Conservation (phyloP, 1,140 invertebrate genomes). For the Lutraria rhynchaena region DNA sequence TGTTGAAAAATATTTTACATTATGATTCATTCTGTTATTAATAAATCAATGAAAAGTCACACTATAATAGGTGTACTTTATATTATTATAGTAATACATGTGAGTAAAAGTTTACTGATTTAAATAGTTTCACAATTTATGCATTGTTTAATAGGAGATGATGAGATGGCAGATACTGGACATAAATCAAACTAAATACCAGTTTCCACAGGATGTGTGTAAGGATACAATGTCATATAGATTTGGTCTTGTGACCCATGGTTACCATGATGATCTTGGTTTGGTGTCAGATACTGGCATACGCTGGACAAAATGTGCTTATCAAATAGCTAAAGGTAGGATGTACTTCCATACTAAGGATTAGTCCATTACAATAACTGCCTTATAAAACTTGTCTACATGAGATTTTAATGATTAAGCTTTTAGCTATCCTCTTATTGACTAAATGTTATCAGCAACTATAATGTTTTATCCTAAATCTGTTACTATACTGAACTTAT, state of each 20-base stretch:
- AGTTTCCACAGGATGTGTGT: slow-evolving; percentile 3
- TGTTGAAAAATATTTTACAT: background rate
- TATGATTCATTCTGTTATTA: background rate
- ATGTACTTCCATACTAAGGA: too few species aligned
- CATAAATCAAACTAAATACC: background rate
- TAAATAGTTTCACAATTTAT: too few species aligned
- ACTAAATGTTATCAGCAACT: too few species aligned
- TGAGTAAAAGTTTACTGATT: too few species aligned
- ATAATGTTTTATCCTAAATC: too few species aligned
- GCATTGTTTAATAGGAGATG: too few species aligned
- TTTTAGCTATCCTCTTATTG: too few species aligned
- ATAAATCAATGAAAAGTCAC: background rate
- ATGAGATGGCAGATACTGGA: slow-evolving; percentile 3
- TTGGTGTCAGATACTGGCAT: background rate
- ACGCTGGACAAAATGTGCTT: slow-evolving; percentile 4
- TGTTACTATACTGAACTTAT: too few species aligned
- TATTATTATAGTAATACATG: background rate
- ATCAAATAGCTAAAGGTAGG: slow-evolving; percentile 21
- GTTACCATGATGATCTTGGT: slow-evolving; percentile 5
- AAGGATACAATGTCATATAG: background rate
- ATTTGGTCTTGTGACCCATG: slow-evolving; percentile 22
- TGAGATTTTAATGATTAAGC: too few species aligned
- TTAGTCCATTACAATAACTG: too few species aligned
- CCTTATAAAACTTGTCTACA: too few species aligned
- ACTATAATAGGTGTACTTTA: background rate